Evolutionary conservation across 2,888 invertebrate genomes (phyloP), one percentile per base, ranked within the genome.

Genomic region (Exephanes ischioxanthus): DNA sequence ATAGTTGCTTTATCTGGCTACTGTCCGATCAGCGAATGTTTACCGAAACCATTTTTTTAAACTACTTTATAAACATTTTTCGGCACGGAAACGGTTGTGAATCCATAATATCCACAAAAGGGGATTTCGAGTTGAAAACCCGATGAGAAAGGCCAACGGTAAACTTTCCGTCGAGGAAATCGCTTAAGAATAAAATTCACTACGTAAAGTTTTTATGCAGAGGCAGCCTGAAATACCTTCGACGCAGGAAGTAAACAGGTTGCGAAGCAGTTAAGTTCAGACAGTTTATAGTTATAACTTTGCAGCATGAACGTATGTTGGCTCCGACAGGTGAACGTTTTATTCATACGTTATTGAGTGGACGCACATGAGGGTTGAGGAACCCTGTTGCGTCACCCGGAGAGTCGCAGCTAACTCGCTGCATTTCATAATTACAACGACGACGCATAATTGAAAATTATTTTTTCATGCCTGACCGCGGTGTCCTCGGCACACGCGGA

Each of bases 181-280:
- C 45, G 61, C 30, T 63, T 6, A 30, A 26, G 33, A 63, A 30
- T 30, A 30, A 63, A 63, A 63, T 63, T 63, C 5, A 63, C 61
- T 63, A 6, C 61, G 16, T 16, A 16, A n/a, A 11, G 61, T 63
- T 63, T 63, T 63, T 63, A 30, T 30, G 61, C 33, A 16, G 61
- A 33, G 5, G 61, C 2, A n/a, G 33, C 30, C 30, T 63, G 37
- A 26, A 58, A 73, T 22, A 51, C 48, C 16, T 75, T 30, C 51
- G 73, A 37, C 67, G 68, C 67, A 79, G 73, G 83, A 83, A 83
- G 70, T 61, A 80, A 80, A 75, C 70, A 80, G 51, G 75, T 84
- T 84, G 53, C 71, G 41, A 30, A 7, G 30, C 45, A 19, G 41
- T 48, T 70, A 75, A 75, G 75, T 75, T 70, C 70, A 70, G 45